Base-by-base conservation (phyloP, 1,140 invertebrate species). In the Temnothorax nylanderi region DNA sequence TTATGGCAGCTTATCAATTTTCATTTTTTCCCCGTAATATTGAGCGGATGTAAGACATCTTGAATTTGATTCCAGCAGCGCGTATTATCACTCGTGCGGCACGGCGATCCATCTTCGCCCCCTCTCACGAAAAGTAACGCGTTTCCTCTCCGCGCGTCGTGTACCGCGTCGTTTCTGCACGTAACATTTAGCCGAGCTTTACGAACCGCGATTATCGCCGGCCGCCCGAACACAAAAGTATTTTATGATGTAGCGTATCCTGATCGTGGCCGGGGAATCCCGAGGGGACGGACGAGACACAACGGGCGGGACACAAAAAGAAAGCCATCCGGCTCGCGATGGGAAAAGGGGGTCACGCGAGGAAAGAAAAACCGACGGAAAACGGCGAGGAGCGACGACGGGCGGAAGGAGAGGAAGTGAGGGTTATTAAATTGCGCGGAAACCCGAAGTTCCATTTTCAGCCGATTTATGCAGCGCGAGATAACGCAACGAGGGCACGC, bases 241-340 rank as follows among this genome's bases (percentile, higher is more conserved):
- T 88, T 88, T 87, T 88, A 88, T 88, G 87, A 88, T 88, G 86
- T 88, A 88, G 87, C 85, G 86, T 49, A 85, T 85, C 84, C 84
- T 85, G 75, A 88, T 87, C 85, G 72, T 62, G 32, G 60, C 32
- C 41, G 64, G 32, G n/a, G 47, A n/a, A 62, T 77, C 37, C 56
- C 47, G 49, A n/a, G 13, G 26, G 41, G 58, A 58, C 3, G 58
- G 32, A 11, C 44, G 82, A 51, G 26, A 26, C 26, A 26, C 26
- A 85, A 21, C 58, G 58, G 49, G 80, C 37, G 74, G 54, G 44
- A 71, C 32, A 71, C 54, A 54, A 75, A 80, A 85, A 60, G 62
- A 80, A 74, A 84, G 54, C 54, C 41, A 75, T 62, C 54, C 80
- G 69, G 49, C 64, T 81, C 60, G 44, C 65, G 34, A 49, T 51